Evolutionary conservation across 2,888 invertebrate genomes (phyloP).

Genomic region (Pomacea canaliculata): DNA sequence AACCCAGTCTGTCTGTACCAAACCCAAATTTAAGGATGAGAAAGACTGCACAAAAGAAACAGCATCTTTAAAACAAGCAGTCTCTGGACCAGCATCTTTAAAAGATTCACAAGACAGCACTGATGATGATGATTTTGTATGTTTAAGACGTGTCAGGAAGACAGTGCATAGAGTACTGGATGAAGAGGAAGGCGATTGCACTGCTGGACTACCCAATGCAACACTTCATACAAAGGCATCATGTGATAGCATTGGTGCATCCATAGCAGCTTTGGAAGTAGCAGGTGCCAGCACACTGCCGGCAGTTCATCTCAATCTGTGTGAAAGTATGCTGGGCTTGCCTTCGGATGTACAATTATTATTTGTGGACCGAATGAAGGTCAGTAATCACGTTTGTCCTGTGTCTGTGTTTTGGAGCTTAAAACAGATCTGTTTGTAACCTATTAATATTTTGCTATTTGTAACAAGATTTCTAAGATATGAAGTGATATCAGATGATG

Average conservation of each 20-base stretch:
- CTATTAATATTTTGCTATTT: too few species aligned
- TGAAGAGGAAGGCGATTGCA: slow-evolving; percentile 41
- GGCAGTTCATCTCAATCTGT: slow-evolving; percentile 11
- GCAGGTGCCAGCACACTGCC: slow-evolving; percentile 1
- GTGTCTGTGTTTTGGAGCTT: too few species aligned
- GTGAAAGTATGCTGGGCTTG: slow-evolving; percentile 23
- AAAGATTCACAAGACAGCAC: neutral
- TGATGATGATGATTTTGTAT: slow-evolving; percentile 46
- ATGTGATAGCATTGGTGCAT: slow-evolving; percentile 11
- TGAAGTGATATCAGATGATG: too few species aligned
- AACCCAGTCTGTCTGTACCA: slow-evolving; percentile 8
- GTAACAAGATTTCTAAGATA: too few species aligned
- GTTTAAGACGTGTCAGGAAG: slow-evolving; percentile 38
- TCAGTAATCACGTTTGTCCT: neutral
- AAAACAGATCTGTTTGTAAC: too few species aligned
- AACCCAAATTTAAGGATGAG: neutral
- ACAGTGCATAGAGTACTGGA: slow-evolving; percentile 37
- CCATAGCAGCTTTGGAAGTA: slow-evolving; percentile 9
- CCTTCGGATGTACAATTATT: slow-evolving; percentile 15
- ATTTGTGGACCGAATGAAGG: slow-evolving; percentile 19
- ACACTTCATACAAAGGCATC: slow-evolving; percentile 11
- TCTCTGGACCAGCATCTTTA: neutral
- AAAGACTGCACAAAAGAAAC: too few species aligned
- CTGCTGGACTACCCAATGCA: slow-evolving; percentile 9
- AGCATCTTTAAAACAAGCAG: too few species aligned